Conservation (phyloP, 30 jellyfish, hydroid and myxozoan species). For the Cassiopea andromeda region DNA sequence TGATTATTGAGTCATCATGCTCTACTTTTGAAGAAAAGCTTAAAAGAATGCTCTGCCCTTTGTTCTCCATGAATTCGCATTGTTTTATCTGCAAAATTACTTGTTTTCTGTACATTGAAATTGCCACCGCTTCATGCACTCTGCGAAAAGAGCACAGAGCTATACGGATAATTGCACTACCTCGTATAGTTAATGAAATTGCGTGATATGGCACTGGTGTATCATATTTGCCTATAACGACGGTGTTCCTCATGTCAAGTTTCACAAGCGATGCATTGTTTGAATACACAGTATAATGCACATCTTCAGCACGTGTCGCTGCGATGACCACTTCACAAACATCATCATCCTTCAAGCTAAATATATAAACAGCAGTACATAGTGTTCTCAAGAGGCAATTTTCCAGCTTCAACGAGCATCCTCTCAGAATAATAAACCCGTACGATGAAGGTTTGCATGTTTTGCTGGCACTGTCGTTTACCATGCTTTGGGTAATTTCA, state of each 20-base stretch:
- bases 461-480: not conserved
- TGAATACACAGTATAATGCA: constrained; percentile 58
- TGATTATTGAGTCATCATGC: constrained; percentile 26
- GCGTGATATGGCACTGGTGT: constrained; percentile 70
- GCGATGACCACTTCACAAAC: constrained; percentile 26
- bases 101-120: constrained; percentile 45
- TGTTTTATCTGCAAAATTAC: constrained; percentile 17
- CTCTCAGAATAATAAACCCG: constrained; percentile 52
- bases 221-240: constrained; percentile 46
- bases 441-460: constrained; percentile 66
- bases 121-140: constrained; percentile 79
- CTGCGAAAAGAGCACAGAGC: constrained; percentile 38
- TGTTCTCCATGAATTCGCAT: constrained; percentile 54
- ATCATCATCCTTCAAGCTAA: constrained; percentile 1
- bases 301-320: constrained; percentile 21
- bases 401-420: constrained; percentile 41
- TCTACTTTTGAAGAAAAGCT: constrained; percentile 55
- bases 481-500: constrained; percentile 5
- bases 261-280: constrained; percentile 24
- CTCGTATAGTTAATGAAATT: constrained; percentile 39
- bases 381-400: constrained; percentile 42
- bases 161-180: constrained; percentile 31
- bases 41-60: constrained; percentile 80
- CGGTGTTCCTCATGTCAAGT: constrained; percentile 32
- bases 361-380: constrained; percentile 67